Base-by-base conservation (phyloP, 1,140 invertebrate genomes). In the Acromyrmex charruanus region DNA sequence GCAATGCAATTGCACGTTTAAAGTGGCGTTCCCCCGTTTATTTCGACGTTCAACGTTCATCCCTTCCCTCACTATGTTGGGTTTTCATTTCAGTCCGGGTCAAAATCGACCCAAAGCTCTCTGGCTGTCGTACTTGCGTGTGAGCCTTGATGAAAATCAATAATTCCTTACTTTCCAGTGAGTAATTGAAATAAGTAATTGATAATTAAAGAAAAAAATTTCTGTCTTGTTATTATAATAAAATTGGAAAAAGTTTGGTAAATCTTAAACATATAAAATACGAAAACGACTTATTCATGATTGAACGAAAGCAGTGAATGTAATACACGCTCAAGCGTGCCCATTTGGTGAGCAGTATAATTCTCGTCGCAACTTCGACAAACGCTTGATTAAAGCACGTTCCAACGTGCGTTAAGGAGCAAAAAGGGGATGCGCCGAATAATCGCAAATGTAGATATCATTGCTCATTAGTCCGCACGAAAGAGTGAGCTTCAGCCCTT, bases 1-100 rank as follows among this genome's bases (percentile, higher is more conserved):
- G 94, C 94, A 93, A 95, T 95, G 95, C 94, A 95, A 95, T 95
- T 95, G 95, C 94, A 94, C 93, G 94, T 94, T 95, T 95, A 95
- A 95, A 95, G 93, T 95, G 93, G 93, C 94, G 93, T 95, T 95
- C 94, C 92, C 66, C 92, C 93, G 92, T 94, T 94, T 95, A 95
- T 95, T 94, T 95, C 93, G 91, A 91, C 92, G 91, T 93, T 94
- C 93, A 94, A 92, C 93, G 92, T 90, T 93, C 86, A 51, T 65
- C 74, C 91, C 63, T 88, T 92, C 65, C 71, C 82, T 72, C 25
- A 25, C 71, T 44, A 49, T 53, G 80, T 88, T 88, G 89, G 89
- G 81, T 90, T 89, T 88, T 91, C 90, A 89, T 90, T 91, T 88
- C 89, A 72, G 79, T 85, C 84, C 86, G 55, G 89, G 80, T 80